phyloP scores from a whole-genome alignment of 2,888 invertebrate species.

The Automeris io region DNA sequence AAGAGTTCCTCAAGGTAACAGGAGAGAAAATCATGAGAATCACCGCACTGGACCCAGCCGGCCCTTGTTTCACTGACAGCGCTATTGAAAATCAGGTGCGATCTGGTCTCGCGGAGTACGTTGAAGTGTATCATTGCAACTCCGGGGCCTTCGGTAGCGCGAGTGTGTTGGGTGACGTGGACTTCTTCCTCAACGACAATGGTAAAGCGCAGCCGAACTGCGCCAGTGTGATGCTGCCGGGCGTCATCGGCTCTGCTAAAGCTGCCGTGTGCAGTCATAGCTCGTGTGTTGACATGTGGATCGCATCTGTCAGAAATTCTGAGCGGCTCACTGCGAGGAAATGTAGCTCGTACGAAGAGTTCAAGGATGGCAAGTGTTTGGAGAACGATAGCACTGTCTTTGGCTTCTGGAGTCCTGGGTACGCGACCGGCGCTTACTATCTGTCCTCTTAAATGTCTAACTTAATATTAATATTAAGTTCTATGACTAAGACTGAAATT shows the following conservation, averaged over 20 bases:
- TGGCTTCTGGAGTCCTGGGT: constrained; percentile 60
- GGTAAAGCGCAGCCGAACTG: constrained; percentile 72
- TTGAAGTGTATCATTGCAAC: constrained; percentile 7
- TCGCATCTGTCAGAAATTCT: constrained; percentile 35
- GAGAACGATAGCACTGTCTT: constrained; percentile 42
- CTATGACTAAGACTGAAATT: no score
- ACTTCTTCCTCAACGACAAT: constrained; percentile 69
- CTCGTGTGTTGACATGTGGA: constrained; percentile 41
- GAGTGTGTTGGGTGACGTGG: constrained; percentile 51
- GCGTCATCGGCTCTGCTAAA: constrained; percentile 38
- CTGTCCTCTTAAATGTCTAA: no score
- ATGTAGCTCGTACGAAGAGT: constrained; percentile 27
- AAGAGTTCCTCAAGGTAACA: background rate
- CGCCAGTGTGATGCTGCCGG: constrained; percentile 38
- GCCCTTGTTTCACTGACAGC: constrained; percentile 1
- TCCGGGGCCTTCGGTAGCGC: constrained; percentile 47
- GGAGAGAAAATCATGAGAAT: constrained; percentile 1
- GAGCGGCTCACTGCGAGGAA: constrained; percentile 36
- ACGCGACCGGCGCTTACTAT: constrained; percentile 53
- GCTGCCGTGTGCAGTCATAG: constrained; percentile 47
- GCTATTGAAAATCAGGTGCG: constrained; percentile 5
- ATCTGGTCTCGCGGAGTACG: constrained; percentile 5
- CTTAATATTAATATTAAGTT: no score
- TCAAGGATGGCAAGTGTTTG: constrained; percentile 46
- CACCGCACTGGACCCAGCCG: constrained; percentile 5